Evolutionary conservation across 2,797 vertebrate species (phyloP).

Genomic region (Bucorvus abyssinicus): DNA sequence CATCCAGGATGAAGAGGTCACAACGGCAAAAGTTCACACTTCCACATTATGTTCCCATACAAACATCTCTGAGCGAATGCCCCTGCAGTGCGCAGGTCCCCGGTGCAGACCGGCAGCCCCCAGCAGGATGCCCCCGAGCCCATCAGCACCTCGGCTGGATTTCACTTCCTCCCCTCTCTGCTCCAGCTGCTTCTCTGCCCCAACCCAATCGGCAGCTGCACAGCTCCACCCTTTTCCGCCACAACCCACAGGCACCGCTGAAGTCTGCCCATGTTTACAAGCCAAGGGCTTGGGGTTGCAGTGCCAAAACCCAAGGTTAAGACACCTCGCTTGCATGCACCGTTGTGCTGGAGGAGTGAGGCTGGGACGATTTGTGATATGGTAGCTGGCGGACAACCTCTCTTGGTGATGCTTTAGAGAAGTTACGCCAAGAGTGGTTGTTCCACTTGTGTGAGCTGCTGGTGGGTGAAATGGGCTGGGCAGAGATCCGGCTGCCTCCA

Average conservation of each 20-base stretch:
- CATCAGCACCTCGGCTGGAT: fast-evolving
- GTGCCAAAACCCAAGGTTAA: background rate
- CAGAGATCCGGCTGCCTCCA: background rate
- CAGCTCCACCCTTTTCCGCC: background rate
- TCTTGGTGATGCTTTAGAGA: background rate
- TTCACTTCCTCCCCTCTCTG: background rate
- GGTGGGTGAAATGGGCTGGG: fast-evolving
- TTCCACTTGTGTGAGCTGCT: fast-evolving
- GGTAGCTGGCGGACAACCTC: background rate
- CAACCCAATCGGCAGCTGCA: fast-evolving
- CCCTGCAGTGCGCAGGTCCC: fast-evolving
- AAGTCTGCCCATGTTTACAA: background rate
- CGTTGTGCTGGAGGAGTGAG: fast-evolving
- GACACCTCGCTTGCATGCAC: fast-evolving
- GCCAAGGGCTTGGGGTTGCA: background rate
- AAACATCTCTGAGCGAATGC: background rate
- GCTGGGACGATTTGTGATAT: background rate
- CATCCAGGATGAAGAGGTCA: conserved; percentile 56
- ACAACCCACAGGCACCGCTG: background rate
- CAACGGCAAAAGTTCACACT: background rate
- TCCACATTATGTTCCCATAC: background rate
- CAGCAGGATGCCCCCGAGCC: background rate
- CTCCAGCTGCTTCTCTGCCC: fast-evolving
- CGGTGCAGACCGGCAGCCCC: fast-evolving
- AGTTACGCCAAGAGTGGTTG: fast-evolving